Conservation (phyloP, 2,888 invertebrate genomes). For the Synanthedon formicaeformis region DNA sequence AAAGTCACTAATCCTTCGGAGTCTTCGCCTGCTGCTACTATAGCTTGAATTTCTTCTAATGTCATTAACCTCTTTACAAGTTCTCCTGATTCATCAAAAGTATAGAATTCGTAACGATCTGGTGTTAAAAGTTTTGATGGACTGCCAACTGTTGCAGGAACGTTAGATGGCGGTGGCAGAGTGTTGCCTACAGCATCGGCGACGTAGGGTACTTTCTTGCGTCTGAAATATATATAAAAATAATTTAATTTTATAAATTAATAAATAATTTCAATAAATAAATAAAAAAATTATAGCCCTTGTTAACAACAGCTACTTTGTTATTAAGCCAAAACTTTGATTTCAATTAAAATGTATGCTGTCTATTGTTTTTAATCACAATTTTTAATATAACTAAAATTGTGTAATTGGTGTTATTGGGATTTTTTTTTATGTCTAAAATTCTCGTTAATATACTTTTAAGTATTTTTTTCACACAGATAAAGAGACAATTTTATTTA, state of each 20-base stretch:
- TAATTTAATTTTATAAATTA: background rate
- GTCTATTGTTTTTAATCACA: no score
- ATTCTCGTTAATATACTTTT: no score
- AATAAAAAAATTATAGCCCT: background rate
- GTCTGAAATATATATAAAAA: conserved; percentile 33
- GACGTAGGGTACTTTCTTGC: conserved; percentile 66
- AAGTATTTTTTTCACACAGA: no score
- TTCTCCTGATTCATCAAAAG: conserved; percentile 86
- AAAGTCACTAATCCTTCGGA: conserved; percentile 69
- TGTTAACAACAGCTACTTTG: no score
- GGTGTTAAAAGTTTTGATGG: conserved; percentile 84
- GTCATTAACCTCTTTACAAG: conserved; percentile 87
- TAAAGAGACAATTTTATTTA: no score
- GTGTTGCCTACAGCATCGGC: conserved; percentile 78
- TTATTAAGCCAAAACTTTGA: no score
- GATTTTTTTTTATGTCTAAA: no score
- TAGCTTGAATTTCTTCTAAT: conserved; percentile 84
- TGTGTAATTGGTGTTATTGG: no score
- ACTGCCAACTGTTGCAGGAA: conserved; percentile 77
- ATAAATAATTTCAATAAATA: no score
- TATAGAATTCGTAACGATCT: conserved; percentile 88
- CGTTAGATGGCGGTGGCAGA: conserved; percentile 71
- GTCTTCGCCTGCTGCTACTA: conserved; percentile 85
- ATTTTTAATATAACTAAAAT: no score
- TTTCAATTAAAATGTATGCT: no score